A percentile compares a stretch with the other conserved stretches of the same genome.
Conservation (phyloP, 2,888 invertebrate genomes). For the Dascillus cervinus region DNA sequence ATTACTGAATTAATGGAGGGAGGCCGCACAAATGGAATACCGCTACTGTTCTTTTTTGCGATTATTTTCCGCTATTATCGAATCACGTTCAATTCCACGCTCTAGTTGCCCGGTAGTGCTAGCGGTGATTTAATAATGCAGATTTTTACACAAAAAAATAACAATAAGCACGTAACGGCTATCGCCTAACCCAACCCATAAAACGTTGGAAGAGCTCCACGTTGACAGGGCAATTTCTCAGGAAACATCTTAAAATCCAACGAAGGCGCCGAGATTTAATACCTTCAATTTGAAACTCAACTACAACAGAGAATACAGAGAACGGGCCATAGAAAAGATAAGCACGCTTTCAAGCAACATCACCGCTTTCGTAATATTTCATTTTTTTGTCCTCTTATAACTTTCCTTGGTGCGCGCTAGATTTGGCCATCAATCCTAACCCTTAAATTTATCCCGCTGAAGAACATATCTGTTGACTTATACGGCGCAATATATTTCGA, state of each 20-base stretch:
- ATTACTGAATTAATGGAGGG: no score
- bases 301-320: slow-evolving; percentile 17
- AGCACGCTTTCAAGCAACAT: slow-evolving; percentile 21
- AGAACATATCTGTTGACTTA: no score
- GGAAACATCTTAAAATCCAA: slow-evolving; percentile 25
- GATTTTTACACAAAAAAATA: not conserved
- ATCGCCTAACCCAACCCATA: slow-evolving; percentile 6
- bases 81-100: no score
- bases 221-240: slow-evolving; percentile 30
- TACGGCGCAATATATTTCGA: no score
- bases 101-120: no score
- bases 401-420: no score
- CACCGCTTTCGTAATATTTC: slow-evolving; percentile 19
- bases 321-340: slow-evolving; percentile 19
- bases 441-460: no score
- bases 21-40: no score
- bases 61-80: no score
- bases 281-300: slow-evolving; percentile 28
- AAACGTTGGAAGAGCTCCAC: slow-evolving; percentile 15
- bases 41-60: no score
- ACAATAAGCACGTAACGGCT: slow-evolving; percentile 2
- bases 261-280: slow-evolving; percentile 26
- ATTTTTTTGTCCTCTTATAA: no score
- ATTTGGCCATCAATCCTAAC: no score
- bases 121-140: not conserved